phyloP scores from a whole-genome alignment of 2,888 invertebrate species.

The Thymelicus sylvestris region DNA sequence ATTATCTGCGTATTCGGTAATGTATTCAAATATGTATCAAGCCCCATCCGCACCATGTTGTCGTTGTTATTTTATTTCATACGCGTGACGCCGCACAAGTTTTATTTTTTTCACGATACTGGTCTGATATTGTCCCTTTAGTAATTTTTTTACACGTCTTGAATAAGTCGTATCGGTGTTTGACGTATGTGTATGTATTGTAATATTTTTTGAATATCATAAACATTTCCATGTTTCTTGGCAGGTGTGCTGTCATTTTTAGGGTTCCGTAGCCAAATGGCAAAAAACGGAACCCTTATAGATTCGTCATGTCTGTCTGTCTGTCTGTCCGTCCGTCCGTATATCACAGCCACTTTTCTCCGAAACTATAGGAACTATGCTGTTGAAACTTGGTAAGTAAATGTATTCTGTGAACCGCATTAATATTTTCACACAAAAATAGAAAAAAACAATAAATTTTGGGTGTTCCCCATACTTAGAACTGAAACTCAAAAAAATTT shows the following conservation, averaged over 20 bases:
- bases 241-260: not conserved
- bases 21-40: constrained; percentile 85
- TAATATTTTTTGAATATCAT: not conserved
- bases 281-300: too few relatives aligned
- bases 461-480: too few relatives aligned
- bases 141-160: constrained; percentile 45
- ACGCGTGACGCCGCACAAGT: constrained; percentile 75
- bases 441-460: too few relatives aligned
- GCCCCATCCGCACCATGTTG: constrained; percentile 78
- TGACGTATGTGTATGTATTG: constrained; percentile 12
- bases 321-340: too few relatives aligned
- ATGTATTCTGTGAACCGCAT: too few relatives aligned
- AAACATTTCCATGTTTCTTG: not conserved
- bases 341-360: too few relatives aligned
- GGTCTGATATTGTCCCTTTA: constrained; percentile 61
- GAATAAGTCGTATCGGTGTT: constrained; percentile 34
- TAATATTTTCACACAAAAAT: too few relatives aligned
- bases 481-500: too few relatives aligned
- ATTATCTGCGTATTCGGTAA: constrained; percentile 81
- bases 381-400: too few relatives aligned
- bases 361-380: too few relatives aligned
- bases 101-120: constrained; percentile 70
- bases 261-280: too few relatives aligned
- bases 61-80: constrained; percentile 81
- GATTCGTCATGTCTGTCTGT: too few relatives aligned